A percentile compares a stretch with the other conserved stretches of the same genome.
Conservation (phyloP, 2,797 vertebrate species). For the Rallus crepitans region DNA sequence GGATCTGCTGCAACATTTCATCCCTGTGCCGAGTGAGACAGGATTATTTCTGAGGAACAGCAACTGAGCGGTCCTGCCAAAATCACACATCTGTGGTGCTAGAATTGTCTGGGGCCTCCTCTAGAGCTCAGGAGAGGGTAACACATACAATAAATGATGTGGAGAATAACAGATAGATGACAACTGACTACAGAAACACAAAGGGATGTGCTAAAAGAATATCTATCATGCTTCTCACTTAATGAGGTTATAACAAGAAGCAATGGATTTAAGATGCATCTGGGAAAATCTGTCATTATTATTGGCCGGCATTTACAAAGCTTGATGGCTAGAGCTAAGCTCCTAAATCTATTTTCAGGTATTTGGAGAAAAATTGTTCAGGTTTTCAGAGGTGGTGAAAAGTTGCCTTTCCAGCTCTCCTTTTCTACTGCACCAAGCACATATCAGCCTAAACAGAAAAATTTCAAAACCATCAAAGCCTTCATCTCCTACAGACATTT, state of each 20-base stretch:
- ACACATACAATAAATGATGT: neutral
- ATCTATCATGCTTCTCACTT: neutral
- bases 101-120: slow-evolving; percentile 7
- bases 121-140: slow-evolving; percentile 3
- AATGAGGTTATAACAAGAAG: slow-evolving; percentile 34
- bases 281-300: slow-evolving; percentile 34
- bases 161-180: slow-evolving; percentile 1
- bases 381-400: slow-evolving; percentile 31
- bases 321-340: neutral
- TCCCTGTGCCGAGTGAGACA: accelerated
- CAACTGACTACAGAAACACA: slow-evolving; percentile 4
- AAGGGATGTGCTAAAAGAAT: slow-evolving; percentile 21
- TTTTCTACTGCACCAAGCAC: neutral
- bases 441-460: neutral
- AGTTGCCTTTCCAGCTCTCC: neutral
- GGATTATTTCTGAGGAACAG: neutral
- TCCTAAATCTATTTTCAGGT: neutral
- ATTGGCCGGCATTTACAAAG: neutral
- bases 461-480: neutral
- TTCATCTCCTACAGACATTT: neutral
- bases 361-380: neutral
- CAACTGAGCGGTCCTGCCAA: neutral
- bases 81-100: neutral
- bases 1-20: neutral
- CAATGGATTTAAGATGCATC: slow-evolving; percentile 24